Conservation (phyloP, 2,888 invertebrate genomes). For the Drymonia ruficornis region DNA sequence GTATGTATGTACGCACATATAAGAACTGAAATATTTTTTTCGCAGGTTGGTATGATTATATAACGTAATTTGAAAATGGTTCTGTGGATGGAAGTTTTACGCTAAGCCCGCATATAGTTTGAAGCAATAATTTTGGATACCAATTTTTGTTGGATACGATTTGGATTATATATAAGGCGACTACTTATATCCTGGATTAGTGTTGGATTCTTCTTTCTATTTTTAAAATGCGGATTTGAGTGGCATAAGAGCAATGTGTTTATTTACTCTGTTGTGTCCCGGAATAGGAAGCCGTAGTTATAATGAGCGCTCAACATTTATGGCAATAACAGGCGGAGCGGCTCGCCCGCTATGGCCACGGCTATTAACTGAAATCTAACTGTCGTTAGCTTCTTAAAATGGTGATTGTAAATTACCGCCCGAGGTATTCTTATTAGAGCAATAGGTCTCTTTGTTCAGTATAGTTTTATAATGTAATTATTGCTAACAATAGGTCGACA, state of each 20-base stretch:
- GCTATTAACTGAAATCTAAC: conserved; percentile 37
- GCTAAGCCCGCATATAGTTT: too few relatives aligned
- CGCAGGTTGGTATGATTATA: too few relatives aligned
- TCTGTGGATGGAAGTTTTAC: too few relatives aligned
- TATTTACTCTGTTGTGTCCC: conserved; percentile 21
- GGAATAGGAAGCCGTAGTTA: conserved; percentile 27
- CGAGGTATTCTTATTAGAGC: not conserved
- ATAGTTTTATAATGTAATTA: conserved; percentile 6
- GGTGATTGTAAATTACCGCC: conserved; percentile 33
- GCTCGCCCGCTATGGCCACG: conserved; percentile 22
- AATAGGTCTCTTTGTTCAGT: conserved; percentile 3
- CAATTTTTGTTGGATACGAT: too few relatives aligned
- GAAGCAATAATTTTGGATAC: too few relatives aligned
- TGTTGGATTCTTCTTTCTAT: too few relatives aligned
- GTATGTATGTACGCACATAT: too few relatives aligned
- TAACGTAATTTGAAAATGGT: too few relatives aligned
- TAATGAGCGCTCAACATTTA: conserved; percentile 1
- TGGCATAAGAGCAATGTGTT: not conserved
- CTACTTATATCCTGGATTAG: too few relatives aligned
- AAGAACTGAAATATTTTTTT: too few relatives aligned
- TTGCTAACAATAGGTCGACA: conserved; percentile 20
- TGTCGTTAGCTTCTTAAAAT: conserved; percentile 32
- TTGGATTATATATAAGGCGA: too few relatives aligned
- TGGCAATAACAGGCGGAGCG: conserved; percentile 1
- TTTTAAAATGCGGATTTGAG: not conserved